Base-by-base conservation (phyloP, 2,888 invertebrate species). In the Julus scandinavius region DNA sequence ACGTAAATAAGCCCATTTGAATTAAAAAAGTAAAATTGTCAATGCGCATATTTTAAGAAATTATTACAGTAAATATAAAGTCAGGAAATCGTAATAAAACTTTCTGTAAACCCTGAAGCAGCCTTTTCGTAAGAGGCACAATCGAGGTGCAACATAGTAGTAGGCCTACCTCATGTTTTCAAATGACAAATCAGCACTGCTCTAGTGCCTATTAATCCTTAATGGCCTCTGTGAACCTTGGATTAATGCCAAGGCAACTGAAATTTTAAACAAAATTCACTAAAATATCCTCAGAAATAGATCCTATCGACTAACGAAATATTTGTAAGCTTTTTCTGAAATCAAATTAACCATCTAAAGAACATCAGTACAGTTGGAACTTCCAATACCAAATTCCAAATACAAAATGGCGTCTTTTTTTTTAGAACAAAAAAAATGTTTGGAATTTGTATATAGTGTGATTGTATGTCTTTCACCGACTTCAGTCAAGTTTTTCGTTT, bases 141-240 rank as follows among this genome's bases (percentile, higher is more conserved):
- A n/a, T 5, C n/a, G 20, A 72, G 63, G 63, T 20, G 17, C n/a
- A 63, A n/a, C 58, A 45, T 45, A 45, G 6, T 45, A 15, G 2
- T 15, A 63, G n/a, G n/a, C n/a, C n/a, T 63, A n/a, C 58, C 58
- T 63, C 58, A n/a, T n/a, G 58, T n/a, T 63, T 63, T n/a, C 58
- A 63, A 20, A 20, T 72, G 63, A 29, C 20, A 72, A 72, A 72
- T 72, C 63, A 72, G 63, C 54, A 72, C 63, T 7, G 63, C n/a
- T n/a, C 63, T 20, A 72, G 63, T 63, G 63, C n/a, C 63, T 72
- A 72, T 72, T 72, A 72, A 72, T 72, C 63, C 63, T 72, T 72
- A 72, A 72, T 72, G 20, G 63, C 63, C 63, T 4, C 20, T 72
- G 20, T 72, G 63, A 72, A 72, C 63, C 63, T 72, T 72, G 63